These are phyloP conservation scores for Synanthedon formicaeformis DNA, from an alignment of 2,888 invertebrate genomes.

Conservation along the genomic window DNA sequence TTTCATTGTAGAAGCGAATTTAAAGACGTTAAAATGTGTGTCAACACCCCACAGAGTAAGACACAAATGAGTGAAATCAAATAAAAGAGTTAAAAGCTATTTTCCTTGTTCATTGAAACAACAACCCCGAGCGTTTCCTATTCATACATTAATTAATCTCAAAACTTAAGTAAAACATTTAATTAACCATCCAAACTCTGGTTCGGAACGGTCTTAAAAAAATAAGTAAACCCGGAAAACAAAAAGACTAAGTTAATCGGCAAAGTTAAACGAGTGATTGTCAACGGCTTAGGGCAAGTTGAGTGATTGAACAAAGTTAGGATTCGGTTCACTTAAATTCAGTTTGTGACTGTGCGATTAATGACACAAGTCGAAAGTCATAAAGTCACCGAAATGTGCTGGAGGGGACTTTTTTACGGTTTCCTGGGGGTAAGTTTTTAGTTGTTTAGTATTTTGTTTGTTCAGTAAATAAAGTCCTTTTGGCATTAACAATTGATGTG, in stretches of 20 bases:
- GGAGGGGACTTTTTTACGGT: neutral
- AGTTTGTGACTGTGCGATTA: constrained; percentile 13
- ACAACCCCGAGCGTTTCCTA: no score
- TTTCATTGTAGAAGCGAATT: no score
- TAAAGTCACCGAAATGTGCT: constrained; percentile 8
- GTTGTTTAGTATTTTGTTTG: neutral
- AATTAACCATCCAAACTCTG: constrained; percentile 4
- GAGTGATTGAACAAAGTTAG: constrained; percentile 31
- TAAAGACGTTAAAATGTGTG: no score
- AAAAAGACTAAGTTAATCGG: constrained; percentile 37
- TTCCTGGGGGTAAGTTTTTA: neutral
- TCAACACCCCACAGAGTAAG: no score
- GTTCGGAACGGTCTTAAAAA: neutral
- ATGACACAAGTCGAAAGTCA: constrained; percentile 17
- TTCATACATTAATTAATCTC: no score
- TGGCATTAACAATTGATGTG: neutral
- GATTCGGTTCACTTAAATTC: constrained; percentile 12
- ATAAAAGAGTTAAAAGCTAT: no score
- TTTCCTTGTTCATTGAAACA: no score
- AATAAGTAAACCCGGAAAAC: constrained; percentile 9
- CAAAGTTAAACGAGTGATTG: constrained; percentile 44
- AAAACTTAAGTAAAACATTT: constrained; percentile 3
- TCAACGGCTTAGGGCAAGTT: constrained; percentile 31
- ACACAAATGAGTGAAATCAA: no score
- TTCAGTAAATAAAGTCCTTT: neutral